These are phyloP conservation scores for Platycercus adscitus DNA, from an alignment of 2,113 vertebrate genomes.

Conservation along the genomic window DNA sequence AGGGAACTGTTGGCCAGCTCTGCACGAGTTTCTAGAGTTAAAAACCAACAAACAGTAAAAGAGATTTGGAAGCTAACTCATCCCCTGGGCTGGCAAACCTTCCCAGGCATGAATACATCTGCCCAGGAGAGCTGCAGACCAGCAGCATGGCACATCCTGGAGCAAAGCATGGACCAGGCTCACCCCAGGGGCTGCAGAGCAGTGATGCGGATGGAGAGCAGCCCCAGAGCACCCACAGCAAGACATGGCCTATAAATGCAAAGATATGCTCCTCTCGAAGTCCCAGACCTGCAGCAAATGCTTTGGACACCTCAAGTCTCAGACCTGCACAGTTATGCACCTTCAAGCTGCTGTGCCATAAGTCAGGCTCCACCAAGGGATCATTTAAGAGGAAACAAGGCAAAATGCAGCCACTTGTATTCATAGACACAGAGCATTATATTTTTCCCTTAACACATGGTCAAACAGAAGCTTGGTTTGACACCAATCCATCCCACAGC, in stretches of 20 bases:
- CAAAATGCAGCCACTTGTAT: not conserved
- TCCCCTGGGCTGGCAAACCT: not conserved
- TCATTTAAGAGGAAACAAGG: not conserved
- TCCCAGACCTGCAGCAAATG: accelerated
- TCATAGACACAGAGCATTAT: not conserved
- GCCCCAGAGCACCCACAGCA: not conserved
- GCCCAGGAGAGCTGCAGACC: not conserved
- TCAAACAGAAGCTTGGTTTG: not conserved
- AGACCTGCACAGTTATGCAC: accelerated
- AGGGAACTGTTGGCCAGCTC: not conserved
- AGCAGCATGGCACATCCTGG: not conserved
- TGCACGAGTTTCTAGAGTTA: not conserved
- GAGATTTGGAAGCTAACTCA: not conserved
- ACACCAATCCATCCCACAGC: not conserved
- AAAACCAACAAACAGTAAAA: accelerated
- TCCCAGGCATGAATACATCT: not conserved
- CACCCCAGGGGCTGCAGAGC: not conserved
- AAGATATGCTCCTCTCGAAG: accelerated
- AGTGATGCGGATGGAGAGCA: not conserved
- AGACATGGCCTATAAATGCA: accelerated
- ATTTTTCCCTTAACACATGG: not conserved
- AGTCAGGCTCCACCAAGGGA: not conserved
- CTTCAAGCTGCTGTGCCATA: not conserved
- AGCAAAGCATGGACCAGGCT: not conserved
- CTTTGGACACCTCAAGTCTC: not conserved